phyloP scores from a whole-genome alignment of 2,888 invertebrate species.

The Diabrotica balteata region DNA sequence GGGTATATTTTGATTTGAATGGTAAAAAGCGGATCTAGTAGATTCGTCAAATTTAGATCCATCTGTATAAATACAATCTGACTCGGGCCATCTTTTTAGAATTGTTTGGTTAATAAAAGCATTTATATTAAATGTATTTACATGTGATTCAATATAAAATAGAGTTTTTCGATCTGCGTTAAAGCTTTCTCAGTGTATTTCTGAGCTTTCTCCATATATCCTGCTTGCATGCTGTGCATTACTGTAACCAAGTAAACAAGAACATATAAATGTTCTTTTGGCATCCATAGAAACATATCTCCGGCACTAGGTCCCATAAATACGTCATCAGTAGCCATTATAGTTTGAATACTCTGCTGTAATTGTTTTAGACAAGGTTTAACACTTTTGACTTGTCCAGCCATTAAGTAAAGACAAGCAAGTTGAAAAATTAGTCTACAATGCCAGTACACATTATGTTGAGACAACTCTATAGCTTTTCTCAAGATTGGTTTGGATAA shows the following conservation, averaged over 20 bases:
- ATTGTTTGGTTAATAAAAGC: no score
- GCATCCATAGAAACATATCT: constrained; percentile 98
- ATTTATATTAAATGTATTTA: no score
- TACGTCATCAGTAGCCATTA: constrained; percentile 90
- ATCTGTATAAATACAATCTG: no score
- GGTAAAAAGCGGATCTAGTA: no score
- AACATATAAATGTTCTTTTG: constrained; percentile 95
- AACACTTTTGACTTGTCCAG: constrained; percentile 97
- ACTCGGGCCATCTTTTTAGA: no score
- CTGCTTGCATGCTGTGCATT: constrained; percentile 98
- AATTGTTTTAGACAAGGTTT: constrained; percentile 95
- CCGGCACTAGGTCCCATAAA: constrained; percentile 78
- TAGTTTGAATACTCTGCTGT: constrained; percentile 96
- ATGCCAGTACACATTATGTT: constrained; percentile 96
- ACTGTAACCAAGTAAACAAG: constrained; percentile 97
- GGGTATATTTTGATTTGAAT: no score
- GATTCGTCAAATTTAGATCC: no score
- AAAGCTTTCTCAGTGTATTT: constrained; percentile 98
- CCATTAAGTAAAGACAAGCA: constrained; percentile 94
- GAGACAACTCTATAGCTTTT: constrained; percentile 93
- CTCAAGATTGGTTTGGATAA: constrained; percentile 90
- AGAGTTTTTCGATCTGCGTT: constrained; percentile 95
- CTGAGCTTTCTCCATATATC: constrained; percentile 98
- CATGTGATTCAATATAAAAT: no score
- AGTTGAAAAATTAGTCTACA: constrained; percentile 94